Percentiles rank a stretch among this genome's conserved stretches.
Evolutionary conservation across 2,113 vertebrate genomes (phyloP).

Genomic region (Gorsachius goisagi): DNA sequence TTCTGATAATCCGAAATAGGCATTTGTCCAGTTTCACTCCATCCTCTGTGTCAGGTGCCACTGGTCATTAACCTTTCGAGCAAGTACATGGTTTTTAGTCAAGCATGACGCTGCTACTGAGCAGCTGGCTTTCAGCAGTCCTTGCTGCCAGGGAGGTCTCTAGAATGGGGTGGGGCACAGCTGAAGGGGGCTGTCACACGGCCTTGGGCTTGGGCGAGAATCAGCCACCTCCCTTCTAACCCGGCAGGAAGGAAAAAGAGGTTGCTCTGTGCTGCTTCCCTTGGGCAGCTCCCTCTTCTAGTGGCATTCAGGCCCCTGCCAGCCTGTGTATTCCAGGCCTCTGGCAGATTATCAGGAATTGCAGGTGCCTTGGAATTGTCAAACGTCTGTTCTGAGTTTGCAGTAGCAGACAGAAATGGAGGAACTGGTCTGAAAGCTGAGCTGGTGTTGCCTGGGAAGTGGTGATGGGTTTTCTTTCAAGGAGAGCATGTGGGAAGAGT

Average conservation of each 20-base stretch:
- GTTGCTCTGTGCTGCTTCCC: not conserved
- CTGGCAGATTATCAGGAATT: not conserved
- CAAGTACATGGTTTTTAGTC: rapidly evolving
- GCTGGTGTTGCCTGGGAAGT: not conserved
- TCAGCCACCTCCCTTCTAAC: not conserved
- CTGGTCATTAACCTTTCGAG: not conserved
- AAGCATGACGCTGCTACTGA: rapidly evolving
- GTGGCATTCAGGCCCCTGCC: rapidly evolving
- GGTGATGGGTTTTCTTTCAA: not conserved
- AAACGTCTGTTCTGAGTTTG: not conserved
- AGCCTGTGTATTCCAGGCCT: rapidly evolving
- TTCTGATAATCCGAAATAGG: not conserved
- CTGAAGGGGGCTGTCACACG: rapidly evolving
- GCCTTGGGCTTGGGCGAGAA: not conserved
- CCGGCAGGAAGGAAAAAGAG: rapidly evolving
- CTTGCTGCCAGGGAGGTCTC: not conserved
- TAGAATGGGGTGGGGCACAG: rapidly evolving
- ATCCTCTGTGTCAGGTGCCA: not conserved
- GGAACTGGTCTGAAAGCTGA: not conserved
- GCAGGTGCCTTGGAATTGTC: too few relatives aligned
- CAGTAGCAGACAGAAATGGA: not conserved
- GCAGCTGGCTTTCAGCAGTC: not conserved
- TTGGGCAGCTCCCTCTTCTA: too few relatives aligned
- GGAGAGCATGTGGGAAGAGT: not conserved
- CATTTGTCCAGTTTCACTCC: not conserved